These are phyloP conservation scores for Cyclura pinguis DNA, from an alignment of 2,797 vertebrate species.

Conservation along the genomic window DNA sequence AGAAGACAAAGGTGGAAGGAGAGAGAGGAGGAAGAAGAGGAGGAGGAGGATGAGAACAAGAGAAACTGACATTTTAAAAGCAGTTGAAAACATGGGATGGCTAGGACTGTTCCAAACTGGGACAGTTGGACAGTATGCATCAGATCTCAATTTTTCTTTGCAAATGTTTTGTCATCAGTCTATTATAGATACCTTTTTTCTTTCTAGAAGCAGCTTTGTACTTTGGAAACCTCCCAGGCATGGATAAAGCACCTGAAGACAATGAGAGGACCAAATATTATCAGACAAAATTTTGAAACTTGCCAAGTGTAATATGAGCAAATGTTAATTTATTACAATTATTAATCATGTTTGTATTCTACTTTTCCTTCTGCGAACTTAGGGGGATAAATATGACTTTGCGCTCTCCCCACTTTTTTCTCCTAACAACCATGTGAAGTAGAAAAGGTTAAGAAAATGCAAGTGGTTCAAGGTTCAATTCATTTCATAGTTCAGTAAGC, in stretches of 20 bases:
- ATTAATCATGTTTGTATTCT: not conserved
- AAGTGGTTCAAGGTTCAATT: not conserved
- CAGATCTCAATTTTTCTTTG: too few species aligned
- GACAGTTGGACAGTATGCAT: too few species aligned
- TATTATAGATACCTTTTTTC: constrained; percentile 11
- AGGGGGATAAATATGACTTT: not conserved
- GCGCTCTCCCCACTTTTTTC: not conserved
- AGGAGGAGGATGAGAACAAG: too few species aligned
- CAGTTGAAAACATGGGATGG: too few species aligned
- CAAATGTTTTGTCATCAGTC: not conserved
- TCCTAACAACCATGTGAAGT: not conserved
- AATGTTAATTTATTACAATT: not conserved
- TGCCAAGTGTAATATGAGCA: not conserved
- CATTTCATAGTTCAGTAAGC: too few species aligned
- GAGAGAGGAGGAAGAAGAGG: too few species aligned
- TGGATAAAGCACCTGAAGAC: constrained; percentile 19
- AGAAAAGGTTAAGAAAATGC: not conserved
- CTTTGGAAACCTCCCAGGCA: constrained; percentile 4
- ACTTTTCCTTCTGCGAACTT: not conserved
- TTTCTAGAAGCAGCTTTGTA: constrained; percentile 4
- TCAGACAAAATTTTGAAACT: not conserved
- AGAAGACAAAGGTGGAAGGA: too few species aligned
- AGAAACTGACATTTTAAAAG: too few species aligned
- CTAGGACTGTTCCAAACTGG: too few species aligned
- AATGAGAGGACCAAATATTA: not conserved